A percentile compares a stretch with the other conserved stretches of the same genome.
Conservation (phyloP, 2,888 invertebrate species). For the Camponotus fellah region DNA sequence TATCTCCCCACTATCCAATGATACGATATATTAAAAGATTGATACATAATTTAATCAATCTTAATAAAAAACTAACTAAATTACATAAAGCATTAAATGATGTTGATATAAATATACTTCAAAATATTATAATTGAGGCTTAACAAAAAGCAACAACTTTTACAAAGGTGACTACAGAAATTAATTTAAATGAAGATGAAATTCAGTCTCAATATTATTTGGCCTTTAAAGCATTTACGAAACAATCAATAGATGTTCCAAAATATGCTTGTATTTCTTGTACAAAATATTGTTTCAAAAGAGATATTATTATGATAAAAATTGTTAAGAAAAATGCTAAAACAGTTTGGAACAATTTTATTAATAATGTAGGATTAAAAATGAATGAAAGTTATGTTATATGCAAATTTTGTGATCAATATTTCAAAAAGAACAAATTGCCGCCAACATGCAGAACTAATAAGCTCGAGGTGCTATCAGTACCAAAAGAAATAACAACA, state of each 20-base stretch:
- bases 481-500: no score
- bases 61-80: background rate
- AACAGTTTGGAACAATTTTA: no score
- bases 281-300: slow-evolving; percentile 3
- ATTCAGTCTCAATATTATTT: background rate
- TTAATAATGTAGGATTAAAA: no score
- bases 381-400: no score
- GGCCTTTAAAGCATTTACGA: background rate
- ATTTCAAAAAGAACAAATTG: no score
- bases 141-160: background rate
- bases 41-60: background rate
- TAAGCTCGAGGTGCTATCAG: no score
- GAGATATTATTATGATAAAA: no score
- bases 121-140: background rate
- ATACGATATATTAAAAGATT: background rate
- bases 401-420: no score
- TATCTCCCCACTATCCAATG: background rate
- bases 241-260: background rate
- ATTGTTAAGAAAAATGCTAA: no score
- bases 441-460: no score
- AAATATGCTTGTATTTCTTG: slow-evolving; percentile 3
- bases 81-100: slow-evolving; percentile 25
- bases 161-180: background rate
- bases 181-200: background rate
- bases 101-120: background rate